Conservation (phyloP, 2,113 vertebrate species). For the Progne subis region DNA sequence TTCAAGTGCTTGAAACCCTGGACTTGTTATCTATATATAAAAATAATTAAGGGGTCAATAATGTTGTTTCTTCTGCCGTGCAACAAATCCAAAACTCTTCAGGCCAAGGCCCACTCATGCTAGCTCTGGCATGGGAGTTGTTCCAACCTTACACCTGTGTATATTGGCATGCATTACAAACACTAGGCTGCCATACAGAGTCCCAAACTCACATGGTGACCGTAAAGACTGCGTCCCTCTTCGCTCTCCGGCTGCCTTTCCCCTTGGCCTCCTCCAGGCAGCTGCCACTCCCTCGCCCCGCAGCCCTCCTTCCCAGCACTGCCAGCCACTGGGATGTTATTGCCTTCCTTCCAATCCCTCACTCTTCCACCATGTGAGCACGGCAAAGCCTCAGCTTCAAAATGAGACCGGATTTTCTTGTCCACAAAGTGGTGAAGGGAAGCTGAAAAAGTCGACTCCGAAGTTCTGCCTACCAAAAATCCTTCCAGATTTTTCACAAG, state of each 20-base stretch:
- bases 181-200: neutral
- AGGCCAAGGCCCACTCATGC: neutral
- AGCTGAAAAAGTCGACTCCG: neutral
- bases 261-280: neutral
- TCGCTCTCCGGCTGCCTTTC: fast-evolving
- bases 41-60: neutral
- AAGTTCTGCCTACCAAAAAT: neutral
- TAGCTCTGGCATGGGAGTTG: neutral
- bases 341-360: neutral
- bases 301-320: neutral
- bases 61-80: neutral
- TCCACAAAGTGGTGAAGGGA: neutral
- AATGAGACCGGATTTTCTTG: neutral
- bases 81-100: neutral
- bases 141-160: neutral
- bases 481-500: neutral
- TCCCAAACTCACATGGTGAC: neutral
- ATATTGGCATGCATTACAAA: neutral
- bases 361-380: fast-evolving
- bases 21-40: neutral
- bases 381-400: neutral
- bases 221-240: neutral
- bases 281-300: fast-evolving
- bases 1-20: neutral
- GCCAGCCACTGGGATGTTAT: neutral